Evolutionary conservation across 2,888 invertebrate genomes (phyloP), one percentile per base, ranked within the genome.

Genomic region (Heliothis peltigera): DNA sequence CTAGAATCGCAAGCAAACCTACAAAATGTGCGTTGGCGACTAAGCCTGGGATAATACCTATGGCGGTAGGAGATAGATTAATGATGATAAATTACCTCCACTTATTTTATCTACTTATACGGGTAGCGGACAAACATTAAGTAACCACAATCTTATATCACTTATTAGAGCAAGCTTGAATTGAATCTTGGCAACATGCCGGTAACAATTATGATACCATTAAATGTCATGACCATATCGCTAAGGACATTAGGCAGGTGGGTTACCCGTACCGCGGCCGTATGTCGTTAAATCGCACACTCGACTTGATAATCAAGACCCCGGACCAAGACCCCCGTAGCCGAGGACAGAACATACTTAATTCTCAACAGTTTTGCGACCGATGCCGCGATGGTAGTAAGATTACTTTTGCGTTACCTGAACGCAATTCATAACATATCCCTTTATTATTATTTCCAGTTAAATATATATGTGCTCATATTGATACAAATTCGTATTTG

Each of bases 1-100:
- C 52, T 4, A n/a, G 12, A 42, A 46, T 35, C 53, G 49, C 39
- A 32, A 17, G 58, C 48, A 39, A 15, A 47, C 22, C 39, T 57
- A 70, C 52, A 68, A 76, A 66, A 72, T 46, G 51, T 39, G 10
- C 47, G 48, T 35, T 57, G 53, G 35, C 35, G 44, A 53, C 67
- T 76, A 76, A 76, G 47, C 62, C 55, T 19, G 47, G 59, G 55
- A 72, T 76, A 67, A 72, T 21, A 39, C 55, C 49, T 25, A 47
- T 52, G 48, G 48, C 48, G 25, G 32, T 28, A 63, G 42, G 62
- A 57, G 53, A 63, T 49, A 47, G 59, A 79, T 64, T 75, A 67
- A 78, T 71, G 63, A 71, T 62, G 55, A 64, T 64, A 56, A 49
- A 75, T 75, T 68, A 59, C 35, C 35, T 15, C 3, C 46, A 46